Evolutionary conservation across 2,113 vertebrate species (phyloP).

Genomic region (Mionectes macconnelli): DNA sequence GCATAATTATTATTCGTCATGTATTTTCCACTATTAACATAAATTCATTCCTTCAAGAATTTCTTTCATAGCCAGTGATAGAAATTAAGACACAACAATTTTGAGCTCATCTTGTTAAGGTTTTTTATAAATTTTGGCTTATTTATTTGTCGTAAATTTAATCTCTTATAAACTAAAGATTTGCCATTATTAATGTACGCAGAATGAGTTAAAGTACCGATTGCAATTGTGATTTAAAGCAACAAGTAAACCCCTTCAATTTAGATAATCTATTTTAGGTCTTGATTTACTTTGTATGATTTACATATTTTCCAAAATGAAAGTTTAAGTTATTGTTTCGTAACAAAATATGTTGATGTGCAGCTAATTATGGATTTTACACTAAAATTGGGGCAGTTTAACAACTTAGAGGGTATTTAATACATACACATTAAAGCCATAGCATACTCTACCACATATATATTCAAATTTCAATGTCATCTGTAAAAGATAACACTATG

Average conservation of each 20-base stretch:
- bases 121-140: not conserved
- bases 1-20: not conserved
- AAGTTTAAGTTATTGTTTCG: not conserved
- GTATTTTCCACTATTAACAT: slow-evolving; percentile 17
- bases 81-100: not conserved
- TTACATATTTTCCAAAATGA: not conserved
- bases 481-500: not conserved
- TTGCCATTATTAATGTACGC: not conserved
- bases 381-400: not conserved
- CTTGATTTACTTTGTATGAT: not conserved
- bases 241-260: not conserved
- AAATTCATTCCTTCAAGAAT: slow-evolving; percentile 27
- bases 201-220: not conserved
- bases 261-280: not conserved
- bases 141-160: not conserved
- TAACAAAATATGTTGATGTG: not conserved
- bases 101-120: not conserved
- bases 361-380: not conserved
- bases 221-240: not conserved
- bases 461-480: not conserved
- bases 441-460: not conserved
- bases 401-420: not conserved
- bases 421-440: not conserved
- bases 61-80: slow-evolving; percentile 7
- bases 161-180: not conserved